Evolutionary conservation across 2,113 vertebrate species (phyloP).

Genomic region (Hystrix brachyura): DNA sequence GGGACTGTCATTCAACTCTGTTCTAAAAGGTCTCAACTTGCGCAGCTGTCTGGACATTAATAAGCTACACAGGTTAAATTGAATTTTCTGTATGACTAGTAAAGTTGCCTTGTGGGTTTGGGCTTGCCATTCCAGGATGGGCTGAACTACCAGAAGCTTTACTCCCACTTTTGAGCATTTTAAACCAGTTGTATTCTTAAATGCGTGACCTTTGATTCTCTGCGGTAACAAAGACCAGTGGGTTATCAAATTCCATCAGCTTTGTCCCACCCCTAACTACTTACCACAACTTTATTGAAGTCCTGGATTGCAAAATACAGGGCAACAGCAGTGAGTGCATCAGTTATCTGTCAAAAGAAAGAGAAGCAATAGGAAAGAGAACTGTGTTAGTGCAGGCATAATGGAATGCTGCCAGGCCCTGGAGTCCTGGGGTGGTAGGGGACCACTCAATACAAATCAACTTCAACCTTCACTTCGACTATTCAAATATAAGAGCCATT

Average conservation of each 20-base stretch:
- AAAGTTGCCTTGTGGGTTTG: conserved; percentile 4
- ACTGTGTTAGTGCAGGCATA: background rate
- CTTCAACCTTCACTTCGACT: background rate
- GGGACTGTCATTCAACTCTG: background rate
- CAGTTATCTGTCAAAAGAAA: conserved; percentile 90
- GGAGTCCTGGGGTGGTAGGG: background rate
- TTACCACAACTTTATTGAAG: conserved; percentile 98
- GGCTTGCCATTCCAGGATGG: background rate
- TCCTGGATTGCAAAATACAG: conserved; percentile 96
- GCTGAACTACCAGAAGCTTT: conserved; percentile 46
- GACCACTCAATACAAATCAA: background rate
- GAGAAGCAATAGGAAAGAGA: conserved; percentile 50
- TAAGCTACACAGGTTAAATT: conserved; percentile 45
- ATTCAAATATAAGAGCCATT: conserved; percentile 13
- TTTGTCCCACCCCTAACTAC: conserved; percentile 73
- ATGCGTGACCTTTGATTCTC: conserved; percentile 17
- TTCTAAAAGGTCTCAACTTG: conserved; percentile 47
- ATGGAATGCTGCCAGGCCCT: background rate
- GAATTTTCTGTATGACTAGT: conserved; percentile 41
- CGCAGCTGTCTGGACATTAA: background rate
- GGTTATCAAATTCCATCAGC: conserved; percentile 45
- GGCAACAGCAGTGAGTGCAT: conserved; percentile 95
- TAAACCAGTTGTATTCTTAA: conserved; percentile 55
- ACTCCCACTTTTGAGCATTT: conserved; percentile 58
- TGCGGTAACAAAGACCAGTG: conserved; percentile 47